phyloP scores from a whole-genome alignment of 1,140 invertebrate genomes.

The Fopius arisanus region DNA sequence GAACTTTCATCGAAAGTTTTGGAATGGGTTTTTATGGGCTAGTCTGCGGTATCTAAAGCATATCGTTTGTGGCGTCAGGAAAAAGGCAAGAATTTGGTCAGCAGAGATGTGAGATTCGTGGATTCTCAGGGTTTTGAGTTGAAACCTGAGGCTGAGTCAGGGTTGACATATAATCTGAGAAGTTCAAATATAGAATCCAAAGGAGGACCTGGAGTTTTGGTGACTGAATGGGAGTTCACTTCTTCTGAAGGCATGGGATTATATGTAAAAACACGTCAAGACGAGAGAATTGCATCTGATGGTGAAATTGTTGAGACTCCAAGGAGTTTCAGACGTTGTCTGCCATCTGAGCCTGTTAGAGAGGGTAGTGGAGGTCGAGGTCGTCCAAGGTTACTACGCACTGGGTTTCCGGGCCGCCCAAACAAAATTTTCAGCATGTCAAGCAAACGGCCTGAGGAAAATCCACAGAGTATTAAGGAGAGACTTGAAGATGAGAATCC shows the following conservation, averaged over 20 bases:
- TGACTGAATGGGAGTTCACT: not conserved
- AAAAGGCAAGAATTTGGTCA: not conserved
- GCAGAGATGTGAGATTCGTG: constrained; percentile 16
- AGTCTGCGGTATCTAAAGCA: constrained; percentile 16
- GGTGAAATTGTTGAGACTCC: not conserved
- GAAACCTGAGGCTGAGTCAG: not conserved
- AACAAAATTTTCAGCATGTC: not conserved
- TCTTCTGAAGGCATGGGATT: not conserved
- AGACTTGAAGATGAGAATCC: not conserved
- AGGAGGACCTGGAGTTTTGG: not conserved
- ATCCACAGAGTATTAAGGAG: too few species aligned
- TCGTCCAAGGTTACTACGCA: not conserved
- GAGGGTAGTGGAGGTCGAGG: not conserved
- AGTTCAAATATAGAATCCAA: not conserved
- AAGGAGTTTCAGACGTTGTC: not conserved
- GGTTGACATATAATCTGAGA: not conserved
- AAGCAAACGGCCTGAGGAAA: too few species aligned
- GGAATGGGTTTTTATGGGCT: constrained; percentile 1
- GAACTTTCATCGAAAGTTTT: not conserved
- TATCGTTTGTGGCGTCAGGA: not conserved
- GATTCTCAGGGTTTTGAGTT: not conserved
- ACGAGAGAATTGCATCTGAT: not conserved
- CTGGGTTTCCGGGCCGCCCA: not conserved
- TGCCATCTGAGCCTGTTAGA: not conserved
- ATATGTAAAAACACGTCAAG: not conserved